Conservation (phyloP, 2,113 vertebrate species). For the Tylochromis polylepis region DNA sequence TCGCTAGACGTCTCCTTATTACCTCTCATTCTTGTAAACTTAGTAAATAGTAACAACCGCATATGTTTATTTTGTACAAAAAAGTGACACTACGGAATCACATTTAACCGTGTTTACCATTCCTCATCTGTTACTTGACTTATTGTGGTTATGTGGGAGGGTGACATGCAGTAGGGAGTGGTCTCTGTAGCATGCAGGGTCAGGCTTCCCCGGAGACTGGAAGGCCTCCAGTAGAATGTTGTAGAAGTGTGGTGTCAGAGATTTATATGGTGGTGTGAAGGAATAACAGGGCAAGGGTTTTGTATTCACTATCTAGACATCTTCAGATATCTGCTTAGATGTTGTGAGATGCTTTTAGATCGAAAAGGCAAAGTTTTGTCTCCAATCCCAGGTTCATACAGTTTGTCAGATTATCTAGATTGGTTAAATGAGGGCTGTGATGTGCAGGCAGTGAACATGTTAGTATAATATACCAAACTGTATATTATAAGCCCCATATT, state of each 20-base stretch:
- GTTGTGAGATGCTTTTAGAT: background rate
- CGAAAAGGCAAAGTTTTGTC: background rate
- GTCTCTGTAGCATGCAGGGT: background rate
- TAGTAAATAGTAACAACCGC: slow-evolving; percentile 54
- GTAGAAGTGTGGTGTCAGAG: background rate
- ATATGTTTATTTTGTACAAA: slow-evolving; percentile 71
- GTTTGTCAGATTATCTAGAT: background rate
- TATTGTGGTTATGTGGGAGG: slow-evolving; percentile 19
- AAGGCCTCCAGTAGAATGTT: background rate
- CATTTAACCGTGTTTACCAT: slow-evolving; percentile 58
- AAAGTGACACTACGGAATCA: slow-evolving; percentile 39
- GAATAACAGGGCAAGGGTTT: background rate
- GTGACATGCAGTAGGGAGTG: background rate
- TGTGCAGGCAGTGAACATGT: background rate
- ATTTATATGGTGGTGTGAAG: background rate
- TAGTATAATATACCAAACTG: background rate
- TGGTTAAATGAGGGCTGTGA: background rate
- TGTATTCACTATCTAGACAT: background rate
- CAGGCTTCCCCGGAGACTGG: background rate
- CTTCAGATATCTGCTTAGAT: background rate
- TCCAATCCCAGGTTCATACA: background rate
- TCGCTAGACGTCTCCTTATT: slow-evolving; percentile 46
- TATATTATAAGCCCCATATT: background rate
- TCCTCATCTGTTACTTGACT: slow-evolving; percentile 51
- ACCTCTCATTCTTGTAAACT: slow-evolving; percentile 52